Evolutionary conservation across 2,888 invertebrate species (phyloP).

Genomic region (Incurvaria masculella): DNA sequence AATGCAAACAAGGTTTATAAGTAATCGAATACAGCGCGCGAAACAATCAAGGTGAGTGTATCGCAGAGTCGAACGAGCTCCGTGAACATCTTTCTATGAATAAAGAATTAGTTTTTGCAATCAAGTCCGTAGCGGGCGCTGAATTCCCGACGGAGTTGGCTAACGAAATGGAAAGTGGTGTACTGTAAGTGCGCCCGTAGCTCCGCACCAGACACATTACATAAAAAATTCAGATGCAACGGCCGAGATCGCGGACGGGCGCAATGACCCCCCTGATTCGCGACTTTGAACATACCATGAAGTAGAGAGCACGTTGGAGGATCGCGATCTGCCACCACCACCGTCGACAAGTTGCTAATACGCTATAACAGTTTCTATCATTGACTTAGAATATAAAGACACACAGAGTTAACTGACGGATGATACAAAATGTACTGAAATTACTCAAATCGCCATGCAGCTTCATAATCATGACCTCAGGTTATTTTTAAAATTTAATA

Average conservation of each 20-base stretch:
- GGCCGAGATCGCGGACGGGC: not conserved
- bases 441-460: no score
- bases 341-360: no score
- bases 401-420: no score
- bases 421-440: no score
- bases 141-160: not conserved
- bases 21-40: not conserved
- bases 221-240: not conserved
- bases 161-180: not conserved
- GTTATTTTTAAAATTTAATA: no score
- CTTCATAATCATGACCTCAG: no score
- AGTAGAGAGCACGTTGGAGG: no score
- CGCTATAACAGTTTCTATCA: no score
- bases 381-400: no score
- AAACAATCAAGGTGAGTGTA: not conserved
- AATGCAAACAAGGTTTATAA: no score
- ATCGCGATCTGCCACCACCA: no score
- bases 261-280: not conserved
- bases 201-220: not conserved
- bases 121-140: not conserved
- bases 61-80: not conserved
- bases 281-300: not conserved
- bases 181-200: not conserved
- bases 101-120: not conserved
- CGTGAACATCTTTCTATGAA: not conserved